These are phyloP conservation scores for Helogale parvula DNA, from an alignment of 2,113 vertebrate genomes.

Conservation along the genomic window DNA sequence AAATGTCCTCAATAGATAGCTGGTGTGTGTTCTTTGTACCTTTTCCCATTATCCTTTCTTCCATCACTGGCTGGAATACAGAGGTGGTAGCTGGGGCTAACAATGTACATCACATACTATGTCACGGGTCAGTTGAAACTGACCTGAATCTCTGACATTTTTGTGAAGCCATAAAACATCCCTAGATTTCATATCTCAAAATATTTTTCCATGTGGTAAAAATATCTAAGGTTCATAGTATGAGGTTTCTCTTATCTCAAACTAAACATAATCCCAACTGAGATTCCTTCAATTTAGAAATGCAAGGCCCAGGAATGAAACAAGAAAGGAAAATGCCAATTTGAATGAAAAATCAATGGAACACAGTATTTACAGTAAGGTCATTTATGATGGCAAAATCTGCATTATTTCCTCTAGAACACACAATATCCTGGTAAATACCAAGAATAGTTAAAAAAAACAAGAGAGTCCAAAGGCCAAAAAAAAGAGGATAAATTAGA, in stretches of 20 bases:
- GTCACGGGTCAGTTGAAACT: neutral
- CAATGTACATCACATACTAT: neutral
- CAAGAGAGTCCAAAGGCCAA: neutral
- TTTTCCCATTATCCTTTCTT: neutral
- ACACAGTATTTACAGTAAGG: neutral
- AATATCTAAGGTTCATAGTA: neutral
- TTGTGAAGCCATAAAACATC: neutral
- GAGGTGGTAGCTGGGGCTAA: neutral
- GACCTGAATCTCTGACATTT: neutral
- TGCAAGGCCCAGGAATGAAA: neutral
- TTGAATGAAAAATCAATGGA: neutral
- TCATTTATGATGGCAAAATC: neutral
- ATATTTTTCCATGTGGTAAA: neutral
- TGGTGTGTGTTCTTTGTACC: neutral
- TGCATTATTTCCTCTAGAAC: slow-evolving; percentile 3
- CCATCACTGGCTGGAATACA: neutral
- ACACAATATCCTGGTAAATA: neutral
- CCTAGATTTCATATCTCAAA: neutral
- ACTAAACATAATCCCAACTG: neutral
- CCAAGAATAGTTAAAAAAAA: neutral
- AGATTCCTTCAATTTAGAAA: neutral
- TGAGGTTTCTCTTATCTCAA: neutral
- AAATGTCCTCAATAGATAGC: neutral
- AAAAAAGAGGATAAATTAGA: neutral
- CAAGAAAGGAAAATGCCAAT: neutral